phyloP scores from a whole-genome alignment of 2,888 invertebrate genomes.

The Parnassius mnemosyne region DNA sequence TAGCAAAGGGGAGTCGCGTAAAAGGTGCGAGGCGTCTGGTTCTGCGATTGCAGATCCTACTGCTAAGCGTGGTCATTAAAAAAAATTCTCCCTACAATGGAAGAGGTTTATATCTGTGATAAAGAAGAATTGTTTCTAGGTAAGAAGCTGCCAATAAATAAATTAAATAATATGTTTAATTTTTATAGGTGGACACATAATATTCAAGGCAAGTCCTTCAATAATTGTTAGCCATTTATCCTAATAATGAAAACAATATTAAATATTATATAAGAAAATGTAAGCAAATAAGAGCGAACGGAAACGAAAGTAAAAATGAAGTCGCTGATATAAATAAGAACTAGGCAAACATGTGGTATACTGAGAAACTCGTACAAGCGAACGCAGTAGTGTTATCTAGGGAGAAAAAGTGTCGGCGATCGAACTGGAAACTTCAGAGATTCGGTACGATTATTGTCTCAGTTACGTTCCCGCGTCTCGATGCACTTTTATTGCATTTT shows the following conservation, averaged over 20 bases:
- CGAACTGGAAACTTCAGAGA: conserved; percentile 60
- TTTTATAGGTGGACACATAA: no score
- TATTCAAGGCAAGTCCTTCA: no score
- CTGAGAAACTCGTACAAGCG: conserved; percentile 62
- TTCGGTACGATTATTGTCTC: conserved; percentile 60
- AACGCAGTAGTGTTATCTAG: conserved; percentile 59
- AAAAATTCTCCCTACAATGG: no score
- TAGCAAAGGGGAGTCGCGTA: no score
- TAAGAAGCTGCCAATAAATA: no score
- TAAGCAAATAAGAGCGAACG: conserved; percentile 73
- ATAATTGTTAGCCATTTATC: no score
- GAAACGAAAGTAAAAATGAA: conserved; percentile 80
- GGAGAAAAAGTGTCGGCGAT: conserved; percentile 68
- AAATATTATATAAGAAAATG: conserved; percentile 15
- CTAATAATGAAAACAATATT: neutral
- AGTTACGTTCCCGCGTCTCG: conserved; percentile 53
- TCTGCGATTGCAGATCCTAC: no score
- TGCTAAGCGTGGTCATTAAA: no score
- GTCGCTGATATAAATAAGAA: conserved; percentile 68
- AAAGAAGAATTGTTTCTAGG: no score
- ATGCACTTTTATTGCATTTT: conserved; percentile 63
- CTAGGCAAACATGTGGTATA: conserved; percentile 65
- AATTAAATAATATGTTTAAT: no score
- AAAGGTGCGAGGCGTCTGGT: no score
- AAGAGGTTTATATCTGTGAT: no score